Conservation (phyloP, 2,888 invertebrate genomes). For the Epinotia demarniana region DNA sequence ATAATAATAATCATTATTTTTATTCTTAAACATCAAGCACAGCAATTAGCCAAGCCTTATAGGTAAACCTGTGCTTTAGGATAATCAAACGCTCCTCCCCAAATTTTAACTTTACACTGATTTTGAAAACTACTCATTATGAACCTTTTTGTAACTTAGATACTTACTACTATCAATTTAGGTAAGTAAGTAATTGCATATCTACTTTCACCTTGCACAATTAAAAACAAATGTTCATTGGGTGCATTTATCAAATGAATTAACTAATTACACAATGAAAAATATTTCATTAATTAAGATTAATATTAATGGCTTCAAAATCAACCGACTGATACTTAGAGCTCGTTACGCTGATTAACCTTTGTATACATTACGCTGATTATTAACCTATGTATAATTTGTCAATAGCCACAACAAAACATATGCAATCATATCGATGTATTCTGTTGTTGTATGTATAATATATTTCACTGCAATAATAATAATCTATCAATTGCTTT, state of each 20-base stretch:
- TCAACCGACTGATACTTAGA: not conserved
- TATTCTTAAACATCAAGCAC: too few relatives aligned
- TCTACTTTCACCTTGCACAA: not conserved
- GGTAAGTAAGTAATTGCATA: not conserved
- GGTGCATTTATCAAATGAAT: not conserved
- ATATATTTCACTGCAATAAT: not conserved
- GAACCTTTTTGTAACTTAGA: too few relatives aligned
- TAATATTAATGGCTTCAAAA: constrained; percentile 11
- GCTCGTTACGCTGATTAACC: constrained; percentile 12
- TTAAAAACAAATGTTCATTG: not conserved
- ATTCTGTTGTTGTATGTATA: not conserved
- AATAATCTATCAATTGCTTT: too few relatives aligned
- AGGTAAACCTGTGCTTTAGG: too few relatives aligned
- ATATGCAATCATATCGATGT: too few relatives aligned
- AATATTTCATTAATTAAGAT: constrained; percentile 9
- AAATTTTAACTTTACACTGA: too few relatives aligned
- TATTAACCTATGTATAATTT: not conserved
- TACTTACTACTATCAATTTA: not conserved
- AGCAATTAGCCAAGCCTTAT: too few relatives aligned
- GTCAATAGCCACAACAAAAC: not conserved
- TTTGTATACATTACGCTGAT: constrained; percentile 3
- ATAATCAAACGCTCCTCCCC: too few relatives aligned
- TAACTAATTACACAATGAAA: constrained; percentile 12
- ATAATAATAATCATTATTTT: too few relatives aligned
- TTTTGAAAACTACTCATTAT: too few relatives aligned